These are phyloP conservation scores for Anoplophora glabripennis DNA, from an alignment of 1,140 invertebrate species.

Conservation along the genomic window DNA sequence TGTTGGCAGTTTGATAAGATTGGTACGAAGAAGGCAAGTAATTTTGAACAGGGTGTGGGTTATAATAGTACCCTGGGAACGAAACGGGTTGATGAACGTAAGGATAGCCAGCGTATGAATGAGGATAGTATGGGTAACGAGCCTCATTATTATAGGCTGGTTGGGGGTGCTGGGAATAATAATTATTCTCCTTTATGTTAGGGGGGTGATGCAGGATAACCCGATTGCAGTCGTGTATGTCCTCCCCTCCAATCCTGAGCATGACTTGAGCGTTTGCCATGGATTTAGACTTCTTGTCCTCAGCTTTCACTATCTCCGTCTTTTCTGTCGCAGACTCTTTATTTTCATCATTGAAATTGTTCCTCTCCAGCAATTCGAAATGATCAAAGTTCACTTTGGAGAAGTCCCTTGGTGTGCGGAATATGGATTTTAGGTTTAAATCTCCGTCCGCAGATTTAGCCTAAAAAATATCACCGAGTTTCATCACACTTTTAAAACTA, in stretches of 20 bases:
- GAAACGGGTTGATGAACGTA: too few relatives aligned
- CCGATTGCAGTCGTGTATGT: neutral
- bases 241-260: slow-evolving; percentile 16
- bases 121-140: too few relatives aligned
- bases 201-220: neutral
- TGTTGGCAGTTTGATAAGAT: too few relatives aligned
- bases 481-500: too few relatives aligned
- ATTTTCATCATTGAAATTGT: slow-evolving; percentile 15
- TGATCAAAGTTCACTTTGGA: slow-evolving; percentile 32
- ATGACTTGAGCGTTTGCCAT: slow-evolving; percentile 26
- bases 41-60: too few relatives aligned
- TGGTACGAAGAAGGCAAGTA: too few relatives aligned
- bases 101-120: too few relatives aligned
- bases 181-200: neutral
- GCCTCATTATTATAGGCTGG: neutral
- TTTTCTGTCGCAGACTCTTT: neutral
- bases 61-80: too few relatives aligned
- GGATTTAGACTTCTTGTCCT: slow-evolving; percentile 4
- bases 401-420: slow-evolving; percentile 30
- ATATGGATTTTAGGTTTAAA: slow-evolving; percentile 22
- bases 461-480: too few relatives aligned
- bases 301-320: neutral
- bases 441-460: neutral
- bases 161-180: neutral
- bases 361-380: slow-evolving; percentile 30